These are phyloP conservation scores for Zaprionus lineosus DNA, from an alignment of 2,888 invertebrate species.

Conservation along the genomic window DNA sequence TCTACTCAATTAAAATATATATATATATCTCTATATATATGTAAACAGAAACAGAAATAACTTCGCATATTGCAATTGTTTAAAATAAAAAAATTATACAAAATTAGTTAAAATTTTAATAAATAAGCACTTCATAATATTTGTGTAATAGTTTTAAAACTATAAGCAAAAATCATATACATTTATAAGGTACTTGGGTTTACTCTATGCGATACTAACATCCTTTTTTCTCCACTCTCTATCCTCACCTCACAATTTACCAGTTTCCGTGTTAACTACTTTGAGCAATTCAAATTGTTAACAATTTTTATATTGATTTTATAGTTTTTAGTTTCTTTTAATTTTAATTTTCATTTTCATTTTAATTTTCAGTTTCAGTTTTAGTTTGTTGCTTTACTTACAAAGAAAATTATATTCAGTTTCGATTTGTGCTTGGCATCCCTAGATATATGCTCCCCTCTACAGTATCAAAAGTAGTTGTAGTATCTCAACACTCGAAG, in stretches of 20 bases:
- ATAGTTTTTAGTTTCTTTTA: slow-evolving; percentile 30
- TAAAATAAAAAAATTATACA: slow-evolving; percentile 25
- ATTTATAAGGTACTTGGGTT: slow-evolving; percentile 77
- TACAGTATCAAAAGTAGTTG: slow-evolving; percentile 56
- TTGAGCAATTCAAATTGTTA: slow-evolving; percentile 58
- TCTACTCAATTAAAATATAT: slow-evolving; percentile 3
- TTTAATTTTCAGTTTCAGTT: slow-evolving; percentile 26
- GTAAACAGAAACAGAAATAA: too few relatives aligned
- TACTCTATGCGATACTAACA: slow-evolving; percentile 53
- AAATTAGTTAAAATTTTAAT: slow-evolving; percentile 40
- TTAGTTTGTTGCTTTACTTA: slow-evolving; percentile 29
- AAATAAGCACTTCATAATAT: slow-evolving; percentile 51
- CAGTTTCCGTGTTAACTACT: slow-evolving; percentile 59
- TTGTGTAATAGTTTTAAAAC: slow-evolving; percentile 44
- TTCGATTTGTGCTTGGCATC: slow-evolving; percentile 60
- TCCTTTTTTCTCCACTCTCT: slow-evolving; percentile 23
- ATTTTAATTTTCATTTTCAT: slow-evolving; percentile 22
- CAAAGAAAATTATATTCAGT: slow-evolving; percentile 32
- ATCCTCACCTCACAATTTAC: too few relatives aligned
- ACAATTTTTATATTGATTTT: slow-evolving; percentile 49
- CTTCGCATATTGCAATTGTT: slow-evolving; percentile 34
- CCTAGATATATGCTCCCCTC: slow-evolving; percentile 47
- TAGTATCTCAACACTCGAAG: slow-evolving; percentile 34
- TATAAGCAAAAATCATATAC: slow-evolving; percentile 67
- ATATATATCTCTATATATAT: too few relatives aligned